Evolutionary conservation across 2,888 invertebrate species (phyloP).

Genomic region (Parnassius apollo): DNA sequence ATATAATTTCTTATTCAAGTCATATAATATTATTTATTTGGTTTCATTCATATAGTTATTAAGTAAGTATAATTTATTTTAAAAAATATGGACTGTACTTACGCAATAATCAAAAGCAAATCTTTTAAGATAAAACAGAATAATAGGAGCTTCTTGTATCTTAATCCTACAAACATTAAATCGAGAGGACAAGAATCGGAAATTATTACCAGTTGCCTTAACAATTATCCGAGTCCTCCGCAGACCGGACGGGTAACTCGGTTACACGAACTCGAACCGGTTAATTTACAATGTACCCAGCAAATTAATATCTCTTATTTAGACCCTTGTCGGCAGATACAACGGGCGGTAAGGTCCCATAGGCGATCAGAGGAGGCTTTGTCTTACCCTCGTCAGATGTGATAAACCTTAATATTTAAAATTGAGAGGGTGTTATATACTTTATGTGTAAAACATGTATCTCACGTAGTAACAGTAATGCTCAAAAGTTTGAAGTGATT

Average conservation of each 20-base stretch:
- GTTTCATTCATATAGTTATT: too few relatives aligned
- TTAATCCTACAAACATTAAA: conserved; percentile 6
- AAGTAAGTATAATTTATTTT: too few relatives aligned
- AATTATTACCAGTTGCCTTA: conserved; percentile 68
- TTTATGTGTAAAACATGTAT: too few relatives aligned
- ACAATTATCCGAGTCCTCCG: conserved; percentile 62
- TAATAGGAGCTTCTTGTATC: neutral
- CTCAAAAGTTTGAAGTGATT: too few relatives aligned
- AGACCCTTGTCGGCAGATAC: conserved; percentile 72
- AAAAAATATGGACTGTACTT: too few relatives aligned
- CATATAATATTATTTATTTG: too few relatives aligned
- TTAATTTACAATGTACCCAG: conserved; percentile 74
- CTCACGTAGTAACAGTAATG: too few relatives aligned
- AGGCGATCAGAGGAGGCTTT: neutral
- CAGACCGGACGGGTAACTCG: conserved; percentile 53
- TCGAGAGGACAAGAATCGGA: conserved; percentile 36
- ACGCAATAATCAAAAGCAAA: too few relatives aligned
- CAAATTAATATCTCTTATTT: conserved; percentile 80
- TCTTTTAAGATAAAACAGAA: neutral
- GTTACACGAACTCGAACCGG: conserved; percentile 65
- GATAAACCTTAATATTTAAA: conserved; percentile 5
- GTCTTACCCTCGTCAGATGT: conserved; percentile 10
- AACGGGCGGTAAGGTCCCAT: conserved; percentile 26
- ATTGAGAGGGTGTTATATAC: too few relatives aligned
- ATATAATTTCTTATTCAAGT: too few relatives aligned